Evolutionary conservation across 2,888 invertebrate species (phyloP).

Genomic region (Saturnia japonica): DNA sequence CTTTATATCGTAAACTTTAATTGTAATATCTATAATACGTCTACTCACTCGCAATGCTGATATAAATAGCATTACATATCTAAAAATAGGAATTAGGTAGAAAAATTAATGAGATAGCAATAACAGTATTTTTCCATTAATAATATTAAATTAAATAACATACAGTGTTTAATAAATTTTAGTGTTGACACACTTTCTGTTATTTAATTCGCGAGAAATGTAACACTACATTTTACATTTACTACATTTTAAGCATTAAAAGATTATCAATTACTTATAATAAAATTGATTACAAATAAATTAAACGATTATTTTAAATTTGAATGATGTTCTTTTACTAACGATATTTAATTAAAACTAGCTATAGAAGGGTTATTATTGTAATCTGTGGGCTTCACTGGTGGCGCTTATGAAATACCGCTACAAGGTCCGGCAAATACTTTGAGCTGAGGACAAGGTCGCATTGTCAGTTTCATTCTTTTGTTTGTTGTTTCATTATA

Average conservation of each 20-base stretch:
- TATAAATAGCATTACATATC: too few relatives aligned
- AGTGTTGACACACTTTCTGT: background rate
- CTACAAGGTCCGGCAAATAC: slow-evolving; percentile 50
- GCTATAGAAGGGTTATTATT: background rate
- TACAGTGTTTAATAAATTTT: too few relatives aligned
- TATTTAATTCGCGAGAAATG: background rate
- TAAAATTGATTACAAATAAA: background rate
- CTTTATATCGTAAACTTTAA: too few relatives aligned
- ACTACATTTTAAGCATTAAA: background rate
- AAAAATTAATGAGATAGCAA: too few relatives aligned
- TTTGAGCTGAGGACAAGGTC: slow-evolving; percentile 54
- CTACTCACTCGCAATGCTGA: too few relatives aligned
- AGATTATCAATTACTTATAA: background rate
- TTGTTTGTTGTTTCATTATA: background rate
- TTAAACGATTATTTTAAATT: background rate
- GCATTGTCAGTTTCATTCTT: slow-evolving; percentile 1
- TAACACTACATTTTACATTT: too few relatives aligned
- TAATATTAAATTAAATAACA: too few relatives aligned
- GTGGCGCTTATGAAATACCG: slow-evolving; percentile 30
- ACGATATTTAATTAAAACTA: background rate
- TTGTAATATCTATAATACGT: too few relatives aligned
- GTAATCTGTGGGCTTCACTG: background rate
- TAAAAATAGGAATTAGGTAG: too few relatives aligned
- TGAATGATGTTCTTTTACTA: background rate
- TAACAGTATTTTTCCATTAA: too few relatives aligned